A percentile compares a stretch with the other conserved stretches of the same genome.
These are phyloP conservation scores for Neodiprion pinetum DNA, from an alignment of 1,140 invertebrate species.

Conservation along the genomic window DNA sequence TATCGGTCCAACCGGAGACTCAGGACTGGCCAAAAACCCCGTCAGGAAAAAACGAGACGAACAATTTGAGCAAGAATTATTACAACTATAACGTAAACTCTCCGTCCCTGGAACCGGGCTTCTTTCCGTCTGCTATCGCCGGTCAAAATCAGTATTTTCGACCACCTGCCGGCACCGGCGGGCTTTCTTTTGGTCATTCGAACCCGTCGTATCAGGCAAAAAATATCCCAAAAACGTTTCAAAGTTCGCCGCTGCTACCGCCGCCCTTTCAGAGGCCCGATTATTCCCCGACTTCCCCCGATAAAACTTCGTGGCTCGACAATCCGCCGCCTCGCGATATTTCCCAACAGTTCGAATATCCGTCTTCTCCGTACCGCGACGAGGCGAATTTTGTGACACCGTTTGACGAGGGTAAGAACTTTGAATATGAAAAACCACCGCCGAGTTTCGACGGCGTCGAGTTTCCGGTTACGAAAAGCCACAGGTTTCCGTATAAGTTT, in stretches of 20 bases:
- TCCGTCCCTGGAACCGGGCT: no score
- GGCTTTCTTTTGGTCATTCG: neutral
- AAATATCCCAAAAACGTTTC: neutral
- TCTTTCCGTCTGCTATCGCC: no score
- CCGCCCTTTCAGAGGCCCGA: neutral
- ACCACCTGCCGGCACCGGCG: neutral
- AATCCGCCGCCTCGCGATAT: neutral
- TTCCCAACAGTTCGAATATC: neutral
- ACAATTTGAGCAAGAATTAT: neutral
- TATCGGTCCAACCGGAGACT: slow-evolving; percentile 2
- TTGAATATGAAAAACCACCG: neutral
- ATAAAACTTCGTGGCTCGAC: neutral
- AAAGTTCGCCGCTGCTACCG: neutral
- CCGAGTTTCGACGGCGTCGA: neutral
- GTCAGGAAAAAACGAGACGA: neutral
- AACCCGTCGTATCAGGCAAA: neutral
- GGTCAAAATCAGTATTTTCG: neutral
- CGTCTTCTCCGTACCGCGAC: neutral
- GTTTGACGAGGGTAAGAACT: neutral
- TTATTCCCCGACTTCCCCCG: neutral
- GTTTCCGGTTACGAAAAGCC: slow-evolving; percentile 28
- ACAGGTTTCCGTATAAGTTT: slow-evolving; percentile 42
- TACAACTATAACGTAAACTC: no score
- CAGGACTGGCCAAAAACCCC: neutral
- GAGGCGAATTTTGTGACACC: neutral